Conservation (phyloP, 2,113 vertebrate species). For the Callithrix jacchus region DNA sequence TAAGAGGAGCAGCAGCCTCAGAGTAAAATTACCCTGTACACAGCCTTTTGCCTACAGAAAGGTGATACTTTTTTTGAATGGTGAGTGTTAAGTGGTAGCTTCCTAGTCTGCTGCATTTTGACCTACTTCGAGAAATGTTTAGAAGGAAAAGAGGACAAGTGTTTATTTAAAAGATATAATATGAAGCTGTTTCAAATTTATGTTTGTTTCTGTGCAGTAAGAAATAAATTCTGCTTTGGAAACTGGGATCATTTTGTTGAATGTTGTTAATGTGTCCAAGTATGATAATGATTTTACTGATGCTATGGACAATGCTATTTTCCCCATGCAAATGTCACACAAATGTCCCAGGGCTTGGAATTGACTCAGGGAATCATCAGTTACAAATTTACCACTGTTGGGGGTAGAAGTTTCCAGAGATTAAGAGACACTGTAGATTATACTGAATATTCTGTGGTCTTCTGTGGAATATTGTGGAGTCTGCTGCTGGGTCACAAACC, state of each 20-base stretch:
- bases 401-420: not conserved
- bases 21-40: not conserved
- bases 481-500: not conserved
- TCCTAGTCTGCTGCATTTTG: not conserved
- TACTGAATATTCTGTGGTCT: not conserved
- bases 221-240: not conserved
- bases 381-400: not conserved
- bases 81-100: not conserved
- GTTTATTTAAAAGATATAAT: not conserved
- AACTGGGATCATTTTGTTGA: slow-evolving; percentile 6
- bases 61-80: not conserved
- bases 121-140: not conserved
- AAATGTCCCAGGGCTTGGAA: not conserved
- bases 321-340: not conserved
- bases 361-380: not conserved
- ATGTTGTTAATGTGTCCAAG: not conserved
- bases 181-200: not conserved
- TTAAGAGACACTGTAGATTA: not conserved
- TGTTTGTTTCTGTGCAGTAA: slow-evolving; percentile 31
- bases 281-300: not conserved
- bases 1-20: not conserved
- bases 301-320: not conserved
- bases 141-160: not conserved
- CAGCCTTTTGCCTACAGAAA: not conserved
- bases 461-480: too few species aligned